These are phyloP conservation scores for Oryzias curvinotus DNA, from an alignment of 2,113 vertebrate species.

Conservation along the genomic window DNA sequence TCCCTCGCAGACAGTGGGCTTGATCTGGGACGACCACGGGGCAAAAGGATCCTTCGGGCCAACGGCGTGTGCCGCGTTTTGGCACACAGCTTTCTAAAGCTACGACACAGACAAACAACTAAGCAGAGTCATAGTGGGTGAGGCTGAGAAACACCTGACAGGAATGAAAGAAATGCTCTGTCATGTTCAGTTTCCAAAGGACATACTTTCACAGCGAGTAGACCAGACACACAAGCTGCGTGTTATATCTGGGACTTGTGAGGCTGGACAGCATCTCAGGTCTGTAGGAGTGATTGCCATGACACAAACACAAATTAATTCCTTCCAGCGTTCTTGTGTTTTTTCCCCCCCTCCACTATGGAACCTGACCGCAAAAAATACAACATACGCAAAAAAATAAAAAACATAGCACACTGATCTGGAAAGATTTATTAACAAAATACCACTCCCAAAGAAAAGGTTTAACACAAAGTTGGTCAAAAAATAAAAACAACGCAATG, in stretches of 20 bases:
- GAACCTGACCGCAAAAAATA: neutral
- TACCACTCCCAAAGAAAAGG: neutral
- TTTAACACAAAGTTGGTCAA: neutral
- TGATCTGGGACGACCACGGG: conserved; percentile 5
- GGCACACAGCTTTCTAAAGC: conserved; percentile 11
- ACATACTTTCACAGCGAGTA: neutral
- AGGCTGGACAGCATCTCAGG: neutral
- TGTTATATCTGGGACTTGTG: neutral
- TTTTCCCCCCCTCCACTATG: conserved; percentile 1
- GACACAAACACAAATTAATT: neutral
- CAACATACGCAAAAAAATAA: neutral
- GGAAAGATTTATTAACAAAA: conserved; percentile 12
- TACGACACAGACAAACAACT: conserved; percentile 7
- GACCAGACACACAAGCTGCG: conserved; percentile 2
- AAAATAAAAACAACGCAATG: neutral
- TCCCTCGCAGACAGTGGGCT: conserved; percentile 32
- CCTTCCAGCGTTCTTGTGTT: neutral
- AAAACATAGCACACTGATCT: neutral
- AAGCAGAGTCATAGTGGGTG: neutral
- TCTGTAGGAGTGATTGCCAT: conserved; percentile 6
- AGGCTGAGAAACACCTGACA: conserved; percentile 16
- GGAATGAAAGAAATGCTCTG: conserved; percentile 1
- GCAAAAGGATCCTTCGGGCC: conserved; percentile 5
- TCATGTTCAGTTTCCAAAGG: conserved; percentile 10
- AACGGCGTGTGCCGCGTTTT: conserved; percentile 6